Base-by-base conservation (phyloP, 2,888 invertebrate species). In the Resseliella maxima region DNA sequence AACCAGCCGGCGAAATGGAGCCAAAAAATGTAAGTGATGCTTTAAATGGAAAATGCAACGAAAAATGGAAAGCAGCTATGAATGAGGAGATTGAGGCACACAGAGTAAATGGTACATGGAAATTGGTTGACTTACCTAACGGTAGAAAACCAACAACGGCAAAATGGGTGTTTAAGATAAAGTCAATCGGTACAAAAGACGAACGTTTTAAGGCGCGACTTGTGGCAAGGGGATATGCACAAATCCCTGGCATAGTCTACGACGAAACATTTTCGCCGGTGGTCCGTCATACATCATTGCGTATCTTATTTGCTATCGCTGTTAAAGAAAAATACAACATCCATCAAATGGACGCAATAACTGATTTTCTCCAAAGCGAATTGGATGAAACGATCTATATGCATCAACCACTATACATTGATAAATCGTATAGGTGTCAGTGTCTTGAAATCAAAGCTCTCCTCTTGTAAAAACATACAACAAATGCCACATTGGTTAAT, bases 311-410 rank as follows among this genome's bases (percentile, higher is more conserved):
- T 31, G 64, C 64, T 27, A 3, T 64, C 12, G 24, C 64, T 6
- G 64, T 64, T 1, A 6, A 27, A 31, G 2, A 8, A 10, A 27
- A 15, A 27, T 5, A 27, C 8, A 64, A 31, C 5, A 64, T 27
- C 3, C 15, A 10, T 27, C 64, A 64, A 64, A 64, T 64, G 64
- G 64, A 64, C 46, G 86, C 50, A 5, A 24, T 83, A 1, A 86
- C 86, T 8, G 86, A 83, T 45, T 86, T 81, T 83, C 46, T 64
- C 6, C 50, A 83, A 21, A 36, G 81, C 8, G 50, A 81, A 35
- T 21, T 86, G 6, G 24, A 45, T n/a, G 46, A 83, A 50, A 50
- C 45, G 45, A 36, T 83, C 1, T 81, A n/a, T n/a, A n/a, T n/a
- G n/a, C n/a, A n/a, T n/a, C n/a, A n/a, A n/a, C n/a, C n/a, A n/a